Base-by-base conservation (phyloP, 2,113 vertebrate species). In the Colossoma macropomum region DNA sequence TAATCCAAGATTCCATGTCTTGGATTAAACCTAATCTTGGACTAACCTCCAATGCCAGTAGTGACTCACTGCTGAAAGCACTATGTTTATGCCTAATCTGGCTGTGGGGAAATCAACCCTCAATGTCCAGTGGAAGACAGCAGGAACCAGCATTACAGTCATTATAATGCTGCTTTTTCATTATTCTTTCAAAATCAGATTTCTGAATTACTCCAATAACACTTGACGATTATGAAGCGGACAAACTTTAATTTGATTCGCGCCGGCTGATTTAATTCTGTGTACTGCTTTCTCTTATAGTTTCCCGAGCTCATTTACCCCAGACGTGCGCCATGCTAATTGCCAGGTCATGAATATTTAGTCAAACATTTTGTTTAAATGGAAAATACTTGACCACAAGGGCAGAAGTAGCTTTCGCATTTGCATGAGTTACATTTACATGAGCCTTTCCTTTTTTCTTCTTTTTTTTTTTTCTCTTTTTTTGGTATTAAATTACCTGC, bases 281-380 rank as follows among this genome's bases (percentile, higher is more conserved):
- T 79, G 54, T 70, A 23, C 27, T 10, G 25, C 3, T 75, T 76
- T 54, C 7, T 50, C 56, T 70, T 60, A 38, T 60, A 73, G 38
- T 63, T 74, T 73, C 66, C 66, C 13, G 4, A 52, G 68, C 23
- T 45, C 48, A 45, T 84, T 79, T 74, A 59, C 70, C 62, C 81
- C 77, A 68, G 59, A 68, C 38, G 76, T 19, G 15, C 6, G 27
- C 48, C 16, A 30, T 74, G 82, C 50, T 79, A 79, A 84, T 84
- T 65, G 56, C 30, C 11, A 13, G 82, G 75, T 71, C 70, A 62
- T 65, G 82, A 60, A 73, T 74, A 74, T 84, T 75, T 79, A 79
- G 48, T 84, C 66, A 74, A 84, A 79, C 82, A 74, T 79, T 84
- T 77, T 56, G 76, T 84, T 79, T 84, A 73, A 73, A 79, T 84